Evolutionary conservation across 2,888 invertebrate species (phyloP).

Genomic region (Brassicogethes aeneus): DNA sequence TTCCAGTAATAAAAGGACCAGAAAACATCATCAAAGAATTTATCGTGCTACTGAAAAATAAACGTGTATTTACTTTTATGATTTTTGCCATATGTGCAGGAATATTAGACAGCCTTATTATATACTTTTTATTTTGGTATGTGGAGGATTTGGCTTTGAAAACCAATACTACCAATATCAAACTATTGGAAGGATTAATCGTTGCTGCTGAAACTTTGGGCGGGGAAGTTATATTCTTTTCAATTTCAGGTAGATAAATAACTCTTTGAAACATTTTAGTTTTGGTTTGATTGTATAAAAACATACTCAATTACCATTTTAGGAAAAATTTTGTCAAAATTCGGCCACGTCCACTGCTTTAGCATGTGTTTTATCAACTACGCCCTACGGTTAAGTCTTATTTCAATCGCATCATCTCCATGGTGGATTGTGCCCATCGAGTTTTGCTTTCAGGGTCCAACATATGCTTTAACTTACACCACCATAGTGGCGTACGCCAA

Average conservation of each 20-base stretch:
- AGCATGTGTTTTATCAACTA: constrained; percentile 71
- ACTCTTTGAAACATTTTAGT: neutral
- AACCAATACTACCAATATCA: constrained; percentile 56
- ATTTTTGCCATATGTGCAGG: constrained; percentile 67
- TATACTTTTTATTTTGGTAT: constrained; percentile 76
- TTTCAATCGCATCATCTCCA: constrained; percentile 68
- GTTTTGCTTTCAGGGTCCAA: constrained; percentile 73
- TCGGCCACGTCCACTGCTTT: constrained; percentile 70
- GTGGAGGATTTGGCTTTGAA: constrained; percentile 60
- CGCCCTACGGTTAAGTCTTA: constrained; percentile 61
- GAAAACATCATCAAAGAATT: constrained; percentile 61
- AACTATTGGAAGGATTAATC: constrained; percentile 69
- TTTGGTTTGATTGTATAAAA: no score
- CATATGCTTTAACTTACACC: constrained; percentile 78
- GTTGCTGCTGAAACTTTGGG: constrained; percentile 72
- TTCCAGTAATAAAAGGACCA: constrained; percentile 60
- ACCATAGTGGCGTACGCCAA: constrained; percentile 63
- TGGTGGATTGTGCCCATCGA: constrained; percentile 80
- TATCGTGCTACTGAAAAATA: constrained; percentile 50
- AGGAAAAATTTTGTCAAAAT: constrained; percentile 70
- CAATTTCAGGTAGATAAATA: constrained; percentile 49
- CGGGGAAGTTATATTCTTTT: constrained; percentile 71
- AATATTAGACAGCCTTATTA: constrained; percentile 69
- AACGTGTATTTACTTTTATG: constrained; percentile 59
- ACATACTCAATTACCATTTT: constrained; percentile 18